These are phyloP conservation scores for Trimorus sp. DNA, from an alignment of 2,888 invertebrate genomes.

Conservation along the genomic window DNA sequence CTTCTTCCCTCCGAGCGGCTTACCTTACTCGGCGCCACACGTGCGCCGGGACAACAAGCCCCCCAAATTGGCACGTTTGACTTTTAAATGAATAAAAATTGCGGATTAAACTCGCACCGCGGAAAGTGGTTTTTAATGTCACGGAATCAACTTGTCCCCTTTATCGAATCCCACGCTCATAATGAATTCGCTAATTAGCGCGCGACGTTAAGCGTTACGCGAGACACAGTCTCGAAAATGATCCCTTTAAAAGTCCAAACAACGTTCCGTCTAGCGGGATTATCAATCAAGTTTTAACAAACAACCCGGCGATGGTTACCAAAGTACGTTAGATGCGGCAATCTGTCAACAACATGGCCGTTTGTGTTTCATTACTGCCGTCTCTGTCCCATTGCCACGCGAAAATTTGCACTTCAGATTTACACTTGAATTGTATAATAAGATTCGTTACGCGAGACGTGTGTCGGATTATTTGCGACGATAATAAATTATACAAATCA, in stretches of 20 bases:
- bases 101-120: too few species aligned
- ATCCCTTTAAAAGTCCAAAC: too few species aligned
- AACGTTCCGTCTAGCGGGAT: constrained; percentile 1
- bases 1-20: constrained; percentile 33
- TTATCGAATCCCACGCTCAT: too few species aligned
- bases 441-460: constrained; percentile 51
- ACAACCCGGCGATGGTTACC: constrained; percentile 41
- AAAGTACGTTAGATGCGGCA: constrained; percentile 57
- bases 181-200: too few species aligned
- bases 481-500: constrained; percentile 48
- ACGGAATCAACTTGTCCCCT: background rate
- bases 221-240: too few species aligned
- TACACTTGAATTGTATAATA: constrained; percentile 52
- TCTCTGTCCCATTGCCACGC: constrained; percentile 50
- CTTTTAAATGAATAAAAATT: constrained; percentile 24
- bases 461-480: constrained; percentile 33
- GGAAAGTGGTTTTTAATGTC: too few species aligned
- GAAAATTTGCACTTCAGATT: constrained; percentile 63
- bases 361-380: constrained; percentile 64
- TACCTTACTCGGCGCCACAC: constrained; percentile 30
- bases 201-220: too few species aligned
- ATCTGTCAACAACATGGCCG: constrained; percentile 59
- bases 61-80: constrained; percentile 37
- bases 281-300: constrained; percentile 59
- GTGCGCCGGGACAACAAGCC: constrained; percentile 25